phyloP scores from a whole-genome alignment of 2,888 invertebrate species.

The Argynnis bischoffii region DNA sequence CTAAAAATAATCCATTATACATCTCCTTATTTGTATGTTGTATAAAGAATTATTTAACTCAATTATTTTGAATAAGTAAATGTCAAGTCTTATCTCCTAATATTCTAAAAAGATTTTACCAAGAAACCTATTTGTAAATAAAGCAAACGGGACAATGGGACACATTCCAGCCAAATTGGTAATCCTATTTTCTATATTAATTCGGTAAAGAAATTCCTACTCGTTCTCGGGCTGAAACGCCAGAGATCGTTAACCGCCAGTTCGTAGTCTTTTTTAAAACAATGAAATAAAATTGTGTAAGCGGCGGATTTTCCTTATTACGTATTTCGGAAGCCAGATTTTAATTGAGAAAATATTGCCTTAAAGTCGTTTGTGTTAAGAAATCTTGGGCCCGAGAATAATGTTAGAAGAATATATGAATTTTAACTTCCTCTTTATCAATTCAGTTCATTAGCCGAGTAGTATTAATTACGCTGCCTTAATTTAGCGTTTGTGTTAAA shows the following conservation, averaged over 20 bases:
- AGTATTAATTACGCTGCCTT: constrained; percentile 27
- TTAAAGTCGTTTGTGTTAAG: constrained; percentile 34
- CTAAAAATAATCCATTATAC: too few species aligned
- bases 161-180: constrained; percentile 28
- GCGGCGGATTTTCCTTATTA: constrained; percentile 37
- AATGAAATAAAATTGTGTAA: constrained; percentile 38
- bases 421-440: constrained; percentile 37
- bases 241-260: constrained; percentile 31
- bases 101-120: constrained; percentile 5
- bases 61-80: constrained; percentile 2
- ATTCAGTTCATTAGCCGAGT: constrained; percentile 38
- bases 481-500: constrained; percentile 21
- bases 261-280: constrained; percentile 34
- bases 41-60: not conserved
- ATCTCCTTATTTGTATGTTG: not conserved
- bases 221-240: constrained; percentile 23
- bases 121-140: constrained; percentile 19
- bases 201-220: constrained; percentile 28
- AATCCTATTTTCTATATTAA: constrained; percentile 29
- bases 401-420: constrained; percentile 38
- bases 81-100: not conserved
- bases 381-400: constrained; percentile 35
- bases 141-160: constrained; percentile 15
- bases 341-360: constrained; percentile 40
- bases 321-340: constrained; percentile 35